Conservation (phyloP, 2,113 vertebrate genomes). For the Aplodontia rufa region DNA sequence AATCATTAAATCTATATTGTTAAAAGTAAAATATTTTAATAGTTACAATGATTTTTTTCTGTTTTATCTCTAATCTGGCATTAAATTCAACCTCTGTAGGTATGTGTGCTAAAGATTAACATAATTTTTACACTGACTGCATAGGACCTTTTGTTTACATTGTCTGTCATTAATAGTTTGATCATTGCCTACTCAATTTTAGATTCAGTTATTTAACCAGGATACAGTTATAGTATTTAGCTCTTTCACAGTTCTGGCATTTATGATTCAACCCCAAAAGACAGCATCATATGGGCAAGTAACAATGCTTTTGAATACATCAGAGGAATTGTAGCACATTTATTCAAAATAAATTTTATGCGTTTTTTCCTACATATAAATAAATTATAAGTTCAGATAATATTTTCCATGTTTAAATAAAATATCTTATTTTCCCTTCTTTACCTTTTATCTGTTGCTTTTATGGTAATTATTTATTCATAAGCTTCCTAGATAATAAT, state of each 20-base stretch:
- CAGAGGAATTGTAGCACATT: neutral
- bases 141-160: neutral
- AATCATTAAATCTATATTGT: neutral
- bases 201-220: neutral
- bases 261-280: neutral
- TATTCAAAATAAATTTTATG: neutral
- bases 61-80: neutral
- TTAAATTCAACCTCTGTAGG: neutral
- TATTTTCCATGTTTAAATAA: neutral
- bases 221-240: neutral
- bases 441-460: neutral
- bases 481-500: neutral
- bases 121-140: neutral
- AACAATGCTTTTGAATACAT: neutral
- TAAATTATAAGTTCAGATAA: neutral
- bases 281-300: neutral
- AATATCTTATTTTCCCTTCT: neutral
- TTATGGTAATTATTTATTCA: neutral
- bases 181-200: neutral
- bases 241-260: neutral
- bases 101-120: neutral
- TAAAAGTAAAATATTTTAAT: neutral
- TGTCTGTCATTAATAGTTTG: neutral
- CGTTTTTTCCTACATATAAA: neutral
- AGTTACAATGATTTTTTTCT: slow-evolving; percentile 6